A percentile compares a stretch with the other conserved stretches of the same genome.
These are phyloP conservation scores for Zygaena filipendulae DNA, from an alignment of 2,888 invertebrate genomes.

Conservation along the genomic window DNA sequence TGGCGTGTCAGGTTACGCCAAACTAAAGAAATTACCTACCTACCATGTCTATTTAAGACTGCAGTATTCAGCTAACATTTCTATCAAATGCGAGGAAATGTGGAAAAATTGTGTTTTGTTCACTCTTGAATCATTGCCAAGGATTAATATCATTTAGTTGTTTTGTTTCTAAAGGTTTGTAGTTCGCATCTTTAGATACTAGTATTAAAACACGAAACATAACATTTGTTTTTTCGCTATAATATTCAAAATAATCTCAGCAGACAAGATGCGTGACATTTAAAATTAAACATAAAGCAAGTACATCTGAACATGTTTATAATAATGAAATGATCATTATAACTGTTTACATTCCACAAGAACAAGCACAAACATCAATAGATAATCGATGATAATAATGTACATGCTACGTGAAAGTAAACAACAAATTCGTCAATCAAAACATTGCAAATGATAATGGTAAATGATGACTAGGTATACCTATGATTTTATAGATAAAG, in stretches of 20 bases:
- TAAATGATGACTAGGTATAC: conserved; percentile 27
- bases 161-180: too few relatives aligned
- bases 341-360: conserved; percentile 42
- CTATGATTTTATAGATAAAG: conserved; percentile 38
- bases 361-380: conserved; percentile 28
- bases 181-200: too few relatives aligned
- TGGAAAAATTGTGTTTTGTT: too few relatives aligned
- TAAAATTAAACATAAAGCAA: too few relatives aligned
- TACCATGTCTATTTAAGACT: too few relatives aligned
- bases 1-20: conserved; percentile 43
- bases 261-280: too few relatives aligned
- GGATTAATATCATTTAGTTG: too few relatives aligned
- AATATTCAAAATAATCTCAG: too few relatives aligned
- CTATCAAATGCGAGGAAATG: too few relatives aligned
- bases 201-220: too few relatives aligned
- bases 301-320: conserved; percentile 34
- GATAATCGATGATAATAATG: conserved; percentile 50
- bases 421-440: conserved; percentile 43
- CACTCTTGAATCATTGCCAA: conserved; percentile 9
- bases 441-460: conserved; percentile 25
- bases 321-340: conserved; percentile 32
- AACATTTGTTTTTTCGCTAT: too few relatives aligned
- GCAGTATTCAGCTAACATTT: too few relatives aligned
- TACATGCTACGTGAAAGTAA: conserved; percentile 29
- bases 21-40: conserved; percentile 36